phyloP scores from a whole-genome alignment of 2,113 vertebrate species.

The Macrotus californicus region DNA sequence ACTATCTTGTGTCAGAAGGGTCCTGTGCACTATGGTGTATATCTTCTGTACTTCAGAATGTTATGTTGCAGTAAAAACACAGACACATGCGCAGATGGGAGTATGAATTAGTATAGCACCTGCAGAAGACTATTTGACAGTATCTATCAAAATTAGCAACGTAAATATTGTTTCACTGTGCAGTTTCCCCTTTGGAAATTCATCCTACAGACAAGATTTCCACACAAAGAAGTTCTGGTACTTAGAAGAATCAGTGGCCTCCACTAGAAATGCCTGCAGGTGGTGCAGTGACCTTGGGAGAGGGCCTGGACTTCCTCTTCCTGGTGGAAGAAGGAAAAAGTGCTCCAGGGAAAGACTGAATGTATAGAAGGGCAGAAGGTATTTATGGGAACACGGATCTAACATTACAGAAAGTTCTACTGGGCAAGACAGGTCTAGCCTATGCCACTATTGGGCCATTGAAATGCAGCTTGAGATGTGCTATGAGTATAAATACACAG shows the following conservation, averaged over 20 bases:
- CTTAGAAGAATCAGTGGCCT: neutral
- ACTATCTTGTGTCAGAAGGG: neutral
- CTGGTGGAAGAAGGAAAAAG: neutral
- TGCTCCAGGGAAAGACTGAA: neutral
- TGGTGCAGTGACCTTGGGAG: neutral
- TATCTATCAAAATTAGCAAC: neutral
- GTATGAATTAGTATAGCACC: neutral
- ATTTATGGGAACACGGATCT: neutral
- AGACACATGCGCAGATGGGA: neutral
- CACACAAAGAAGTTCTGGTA: neutral
- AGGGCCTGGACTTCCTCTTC: neutral
- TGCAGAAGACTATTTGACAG: neutral
- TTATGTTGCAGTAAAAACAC: neutral
- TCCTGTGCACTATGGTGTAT: neutral
- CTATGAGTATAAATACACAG: neutral
- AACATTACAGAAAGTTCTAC: neutral
- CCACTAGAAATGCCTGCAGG: neutral
- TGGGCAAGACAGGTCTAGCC: neutral
- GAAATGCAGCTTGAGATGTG: neutral
- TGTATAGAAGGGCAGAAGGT: neutral
- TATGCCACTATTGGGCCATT: neutral
- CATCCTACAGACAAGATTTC: neutral
- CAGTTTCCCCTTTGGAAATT: neutral
- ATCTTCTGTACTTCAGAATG: neutral
- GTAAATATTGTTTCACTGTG: neutral